Base-by-base conservation (phyloP, 2,797 vertebrate genomes). In the Sitta carolinensis region DNA sequence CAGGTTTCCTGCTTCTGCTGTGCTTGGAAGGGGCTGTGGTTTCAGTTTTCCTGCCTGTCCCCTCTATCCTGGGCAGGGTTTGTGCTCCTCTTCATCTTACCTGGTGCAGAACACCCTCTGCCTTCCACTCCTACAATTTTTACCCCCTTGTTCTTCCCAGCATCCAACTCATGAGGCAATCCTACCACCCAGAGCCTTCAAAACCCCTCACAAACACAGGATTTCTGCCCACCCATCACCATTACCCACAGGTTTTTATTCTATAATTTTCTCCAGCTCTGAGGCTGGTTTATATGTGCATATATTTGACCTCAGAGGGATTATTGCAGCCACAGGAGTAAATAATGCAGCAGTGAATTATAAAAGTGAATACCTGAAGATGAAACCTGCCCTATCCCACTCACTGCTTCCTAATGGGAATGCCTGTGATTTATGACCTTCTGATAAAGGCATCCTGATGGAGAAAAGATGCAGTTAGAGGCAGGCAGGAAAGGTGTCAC, bases 341-440 rank as follows among this genome's bases (percentile, higher is more conserved):
- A 94, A 91, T 88, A 92, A 91, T 61, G 85, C 75, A 55, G 79
- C 0, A 0, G 55, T 51, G 84, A 95, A 89, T 79, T 87, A 82
- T 72, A 82, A 66, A 94, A 93, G 78, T 58, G 50, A 94, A 93
- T 62, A 87, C 54, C 40, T 76, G 61, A 38, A 72, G 57, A 76
- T 87, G 89, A 70, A 95, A 70, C 29, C 26, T 87, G 79, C 82
- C 50, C 57, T 77, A 17, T 82, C 68, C 64, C 79, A 50, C 52
- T 85, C 82, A 15, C 36, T 1, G 10, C 61, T 70, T 45, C 0
- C 2, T 82, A 78, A 94, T 75, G 82, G 43, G 52, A 85, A 55
- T 13, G 82, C 51, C 81, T 70, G 59, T 95, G 95, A 95, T 96
- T 93, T 94, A 93, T 89, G 93, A 68, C 93, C 92, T 92, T 16